Base-by-base conservation (phyloP, 2,888 invertebrate genomes). In the Drosophila kuntzei region DNA sequence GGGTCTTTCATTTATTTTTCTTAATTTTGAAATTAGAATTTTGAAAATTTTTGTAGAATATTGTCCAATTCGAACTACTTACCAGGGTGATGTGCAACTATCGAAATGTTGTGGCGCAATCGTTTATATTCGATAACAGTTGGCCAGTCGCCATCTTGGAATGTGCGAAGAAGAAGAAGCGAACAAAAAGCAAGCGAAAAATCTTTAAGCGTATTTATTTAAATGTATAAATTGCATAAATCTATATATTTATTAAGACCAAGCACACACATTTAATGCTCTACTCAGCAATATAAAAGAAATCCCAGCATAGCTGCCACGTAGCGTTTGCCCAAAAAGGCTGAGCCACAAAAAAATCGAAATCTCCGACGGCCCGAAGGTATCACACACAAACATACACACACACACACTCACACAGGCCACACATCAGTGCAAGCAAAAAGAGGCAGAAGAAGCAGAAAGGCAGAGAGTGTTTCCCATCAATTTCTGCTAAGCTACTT, bases 151-250 rank as follows among this genome's bases (percentile, higher is more conserved):
- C 76, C 76, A 77, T 77, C 79, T 77, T 75, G 75, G 60, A 75
- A 74, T 74, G 73, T 74, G 76, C 60, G 50, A 67, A 75, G 74
- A 75, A 78, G 77, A 78, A 78, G 78, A 80, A 79, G 76, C 82
- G 80, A 86, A 87, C 81, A 87, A 87, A 82, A 87, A 82, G 87
- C 86, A 86, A 87, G 81, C 81, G 85, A 82, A 87, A 82, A 82
- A 72, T 87, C 72, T 66, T 87, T 70, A 84, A 80, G 79, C 84
- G 85, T 82, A 72, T 82, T 80, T 77, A 79, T 77, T 87, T 80
- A 72, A 87, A 79, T 84, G 86, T 80, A 72, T 72, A 71, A 79
- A 80, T 79, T 85, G 82, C 72, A 67, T 72, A 84, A 76, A 79
- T 55, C 58, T 67, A 51, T 67, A 65, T 60, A 72, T 79, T 65